Base-by-base conservation (phyloP, 2,113 vertebrate genomes). In the Pangasianodon gigas region DNA sequence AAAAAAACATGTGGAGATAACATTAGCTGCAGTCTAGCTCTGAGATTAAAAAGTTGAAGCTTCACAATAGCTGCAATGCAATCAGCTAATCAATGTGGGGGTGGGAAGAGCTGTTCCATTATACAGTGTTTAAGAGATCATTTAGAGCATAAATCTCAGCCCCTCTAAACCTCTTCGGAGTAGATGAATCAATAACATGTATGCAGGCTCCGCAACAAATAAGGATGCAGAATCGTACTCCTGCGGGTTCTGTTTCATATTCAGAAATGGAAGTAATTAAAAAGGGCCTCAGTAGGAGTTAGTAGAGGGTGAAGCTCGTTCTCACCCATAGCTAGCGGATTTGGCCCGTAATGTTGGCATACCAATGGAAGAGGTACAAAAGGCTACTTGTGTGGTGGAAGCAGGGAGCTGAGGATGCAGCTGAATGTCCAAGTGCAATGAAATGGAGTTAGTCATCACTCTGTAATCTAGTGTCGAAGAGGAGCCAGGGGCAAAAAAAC, bases 81-180 rank as follows among this genome's bases (percentile, higher is more conserved):
- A 91, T 87, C 91, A 92, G 69, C 85, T 92, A 93, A 95, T 95
- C 93, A 93, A 93, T 95, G 94, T 92, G 56, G 19, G 67, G 85
- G 90, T 89, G 56, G 88, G 90, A 91, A 90, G 75, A 90, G 89
- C 90, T 89, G 91, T 89, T 91, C 93, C 93, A 95, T 95, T 94
- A 94, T 92, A 89, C 94, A 95, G 91, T 94, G 94, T 95, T 94
- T 94, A 95, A 94, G 91, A 91, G 92, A 94, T 95, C 81, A 93
- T 94, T 94, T 91, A 89, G 92, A 92, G 93, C 92, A 92, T 93
- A 93, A 93, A 95, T 92, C 87, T 54, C 26, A 62, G 90, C 90
- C 91, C 89, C 88, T 92, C 58, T 67, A 90, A 71, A 86, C 90
- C 89, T 84, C 85, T 89, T 84, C 13, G 83, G 88, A 92, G 81